Evolutionary conservation across 2,888 invertebrate species (phyloP).

Genomic region (Tanaodytes sp.): DNA sequence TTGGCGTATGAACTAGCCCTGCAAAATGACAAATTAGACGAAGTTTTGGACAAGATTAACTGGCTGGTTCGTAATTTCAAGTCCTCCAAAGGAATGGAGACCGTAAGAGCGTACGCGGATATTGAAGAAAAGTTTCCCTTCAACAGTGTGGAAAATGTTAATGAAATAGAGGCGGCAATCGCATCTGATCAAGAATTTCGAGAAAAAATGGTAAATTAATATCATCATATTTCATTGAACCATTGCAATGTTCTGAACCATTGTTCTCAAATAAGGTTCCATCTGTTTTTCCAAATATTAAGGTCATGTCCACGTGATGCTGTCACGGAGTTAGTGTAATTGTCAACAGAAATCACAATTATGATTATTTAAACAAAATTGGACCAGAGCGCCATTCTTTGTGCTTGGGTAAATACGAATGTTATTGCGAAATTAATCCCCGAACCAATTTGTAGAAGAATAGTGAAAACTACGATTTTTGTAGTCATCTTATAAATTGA

Average conservation of each 20-base stretch:
- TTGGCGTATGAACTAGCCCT: background rate
- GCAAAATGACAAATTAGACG: slow-evolving; percentile 1
- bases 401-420: no score
- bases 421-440: no score
- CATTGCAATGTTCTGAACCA: no score
- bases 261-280: no score
- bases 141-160: background rate
- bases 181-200: background rate
- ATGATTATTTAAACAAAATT: no score
- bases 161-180: background rate
- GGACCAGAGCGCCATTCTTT: no score
- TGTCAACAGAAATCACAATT: no score
- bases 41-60: background rate
- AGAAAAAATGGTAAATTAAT: background rate
- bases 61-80: background rate
- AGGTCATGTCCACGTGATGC: no score
- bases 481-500: no score
- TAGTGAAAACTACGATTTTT: no score
- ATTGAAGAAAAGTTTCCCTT: background rate
- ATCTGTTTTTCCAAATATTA: slow-evolving; percentile 39
- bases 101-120: background rate
- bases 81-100: background rate
- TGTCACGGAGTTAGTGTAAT: no score
- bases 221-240: background rate
- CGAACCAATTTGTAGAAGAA: no score